Percentiles rank a stretch among this genome's conserved stretches.
Conservation (phyloP, 2,113 vertebrate species). For the Microcebus lehilahytsara region DNA sequence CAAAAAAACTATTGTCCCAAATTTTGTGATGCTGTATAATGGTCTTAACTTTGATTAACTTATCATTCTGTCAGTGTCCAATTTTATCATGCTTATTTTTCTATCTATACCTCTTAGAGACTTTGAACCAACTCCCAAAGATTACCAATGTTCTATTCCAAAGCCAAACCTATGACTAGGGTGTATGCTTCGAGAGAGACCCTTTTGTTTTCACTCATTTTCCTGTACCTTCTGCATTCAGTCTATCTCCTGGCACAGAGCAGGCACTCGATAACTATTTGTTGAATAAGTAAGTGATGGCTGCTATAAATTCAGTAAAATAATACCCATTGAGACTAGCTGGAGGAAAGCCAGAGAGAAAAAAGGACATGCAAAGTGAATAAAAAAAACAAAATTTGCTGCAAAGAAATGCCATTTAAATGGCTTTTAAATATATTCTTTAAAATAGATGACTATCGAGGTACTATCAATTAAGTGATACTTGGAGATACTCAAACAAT, state of each 20-base stretch:
- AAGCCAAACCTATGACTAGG: background rate
- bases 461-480: background rate
- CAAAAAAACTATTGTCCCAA: background rate
- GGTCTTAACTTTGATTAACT: too few relatives aligned
- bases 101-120: background rate
- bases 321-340: background rate
- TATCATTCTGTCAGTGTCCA: background rate
- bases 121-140: background rate
- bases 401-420: constrained; percentile 3
- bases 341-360: background rate
- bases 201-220: background rate
- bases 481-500: background rate
- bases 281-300: constrained; percentile 11
- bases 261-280: background rate
- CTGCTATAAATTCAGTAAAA: background rate
- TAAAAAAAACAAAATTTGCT: background rate
- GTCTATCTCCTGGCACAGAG: background rate
- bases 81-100: background rate
- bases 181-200: background rate
- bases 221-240: background rate
- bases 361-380: background rate
- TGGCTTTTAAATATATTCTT: constrained; percentile 22
- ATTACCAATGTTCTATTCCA: background rate
- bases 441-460: background rate
- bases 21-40: background rate